These are phyloP conservation scores for Phycodurus eques DNA, from an alignment of 2,113 vertebrate genomes.

Conservation along the genomic window DNA sequence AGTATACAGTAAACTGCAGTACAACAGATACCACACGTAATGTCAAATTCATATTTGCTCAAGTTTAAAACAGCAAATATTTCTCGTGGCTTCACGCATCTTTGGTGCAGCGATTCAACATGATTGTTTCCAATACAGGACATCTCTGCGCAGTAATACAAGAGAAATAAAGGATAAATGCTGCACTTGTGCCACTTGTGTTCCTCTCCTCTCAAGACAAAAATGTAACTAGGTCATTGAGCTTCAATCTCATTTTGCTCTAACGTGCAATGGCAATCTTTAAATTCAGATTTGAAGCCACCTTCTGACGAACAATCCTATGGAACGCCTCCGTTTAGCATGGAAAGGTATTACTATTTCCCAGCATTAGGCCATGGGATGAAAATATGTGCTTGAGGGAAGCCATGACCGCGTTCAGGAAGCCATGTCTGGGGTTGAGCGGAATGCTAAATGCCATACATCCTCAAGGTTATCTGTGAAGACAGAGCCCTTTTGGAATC, in stretches of 20 bases:
- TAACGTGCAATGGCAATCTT: conserved; percentile 71
- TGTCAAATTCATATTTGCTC: conserved; percentile 72
- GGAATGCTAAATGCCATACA: conserved; percentile 73
- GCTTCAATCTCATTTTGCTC: conserved; percentile 61
- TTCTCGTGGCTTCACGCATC: conserved; percentile 68
- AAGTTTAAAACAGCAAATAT: conserved; percentile 76
- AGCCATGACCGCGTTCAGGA: conserved; percentile 64
- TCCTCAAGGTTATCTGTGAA: conserved; percentile 78
- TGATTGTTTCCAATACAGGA: conserved; percentile 62
- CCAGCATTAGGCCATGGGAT: conserved; percentile 51
- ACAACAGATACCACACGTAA: conserved; percentile 59
- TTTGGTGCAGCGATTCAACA: conserved; percentile 61
- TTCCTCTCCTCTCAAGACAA: conserved; percentile 46
- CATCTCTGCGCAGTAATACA: conserved; percentile 63
- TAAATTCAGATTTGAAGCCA: conserved; percentile 52
- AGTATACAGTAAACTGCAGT: conserved; percentile 50
- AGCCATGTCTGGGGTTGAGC: conserved; percentile 64
- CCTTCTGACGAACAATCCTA: conserved; percentile 37
- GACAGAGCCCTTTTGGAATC: conserved; percentile 69
- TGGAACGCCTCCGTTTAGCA: conserved; percentile 60
- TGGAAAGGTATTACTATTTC: conserved; percentile 68
- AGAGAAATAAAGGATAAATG: conserved; percentile 64
- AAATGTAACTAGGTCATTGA: conserved; percentile 73
- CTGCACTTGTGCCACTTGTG: conserved; percentile 31
- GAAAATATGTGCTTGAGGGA: conserved; percentile 69